These are phyloP conservation scores for Drosophila ochracea DNA, from an alignment of 2,888 invertebrate genomes.

Conservation along the genomic window DNA sequence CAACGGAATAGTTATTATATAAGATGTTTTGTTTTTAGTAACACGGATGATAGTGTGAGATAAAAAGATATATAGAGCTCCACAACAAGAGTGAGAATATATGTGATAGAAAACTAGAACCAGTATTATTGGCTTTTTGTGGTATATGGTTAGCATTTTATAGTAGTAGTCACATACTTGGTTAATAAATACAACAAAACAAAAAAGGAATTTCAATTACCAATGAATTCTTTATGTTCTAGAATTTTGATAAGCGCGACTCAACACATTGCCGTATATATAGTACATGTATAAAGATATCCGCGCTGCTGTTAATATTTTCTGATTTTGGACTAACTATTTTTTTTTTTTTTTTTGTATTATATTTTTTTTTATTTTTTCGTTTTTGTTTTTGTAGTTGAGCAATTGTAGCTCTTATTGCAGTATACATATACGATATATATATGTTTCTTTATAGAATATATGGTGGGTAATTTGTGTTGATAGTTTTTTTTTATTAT, in stretches of 20 bases:
- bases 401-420: conserved; percentile 21
- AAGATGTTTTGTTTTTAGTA: conserved; percentile 21
- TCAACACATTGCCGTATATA: conserved; percentile 48
- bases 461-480: conserved; percentile 55
- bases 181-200: conserved; percentile 54
- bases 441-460: conserved; percentile 5
- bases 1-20: conserved; percentile 28
- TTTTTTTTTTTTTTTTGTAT: not conserved
- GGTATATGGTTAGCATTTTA: conserved; percentile 36
- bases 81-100: conserved; percentile 22
- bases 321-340: conserved; percentile 40
- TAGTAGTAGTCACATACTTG: conserved; percentile 45
- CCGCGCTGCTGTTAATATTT: conserved; percentile 30
- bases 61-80: conserved; percentile 1
- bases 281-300: conserved; percentile 58
- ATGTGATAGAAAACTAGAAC: conserved; percentile 13
- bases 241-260: conserved; percentile 73
- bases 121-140: conserved; percentile 14
- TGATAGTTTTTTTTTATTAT: conserved; percentile 12
- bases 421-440: conserved; percentile 8
- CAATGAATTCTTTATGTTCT: conserved; percentile 62
- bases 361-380: conserved; percentile 4
- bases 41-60: conserved; percentile 18
- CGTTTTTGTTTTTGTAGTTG: conserved; percentile 20
- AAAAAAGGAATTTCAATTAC: conserved; percentile 69